phyloP scores from a whole-genome alignment of 2,888 invertebrate species.

The Andrena praecox region DNA sequence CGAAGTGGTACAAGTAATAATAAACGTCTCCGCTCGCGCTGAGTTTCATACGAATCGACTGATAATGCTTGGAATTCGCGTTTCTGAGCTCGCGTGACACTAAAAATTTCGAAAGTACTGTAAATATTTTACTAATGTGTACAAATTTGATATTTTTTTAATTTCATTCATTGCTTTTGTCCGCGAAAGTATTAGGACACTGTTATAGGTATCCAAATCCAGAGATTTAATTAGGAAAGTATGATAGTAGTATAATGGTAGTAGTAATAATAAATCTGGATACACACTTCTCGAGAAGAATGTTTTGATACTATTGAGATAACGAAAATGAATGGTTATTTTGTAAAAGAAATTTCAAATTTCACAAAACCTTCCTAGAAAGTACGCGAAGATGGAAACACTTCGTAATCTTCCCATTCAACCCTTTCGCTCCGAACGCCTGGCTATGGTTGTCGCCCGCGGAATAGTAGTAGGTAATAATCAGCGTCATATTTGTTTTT shows the following conservation, averaged over 20 bases:
- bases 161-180: conserved; percentile 26
- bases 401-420: conserved; percentile 45
- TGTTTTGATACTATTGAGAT: conserved; percentile 8
- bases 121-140: conserved; percentile 51
- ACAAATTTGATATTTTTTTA: conserved; percentile 41
- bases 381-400: conserved; percentile 1
- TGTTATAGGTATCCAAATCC: conserved; percentile 35
- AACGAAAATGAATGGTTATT: conserved; percentile 4
- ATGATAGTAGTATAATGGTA: background rate
- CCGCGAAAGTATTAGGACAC: conserved; percentile 48
- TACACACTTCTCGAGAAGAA: conserved; percentile 29
- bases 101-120: conserved; percentile 42
- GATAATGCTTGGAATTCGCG: conserved; percentile 55
- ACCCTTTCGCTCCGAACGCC: too few species aligned
- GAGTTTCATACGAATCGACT: conserved; percentile 44
- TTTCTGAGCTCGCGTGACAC: conserved; percentile 40
- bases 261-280: conserved; percentile 11
- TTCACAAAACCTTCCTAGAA: background rate
- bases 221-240: conserved; percentile 16
- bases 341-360: background rate
- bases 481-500: too few species aligned
- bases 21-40: conserved; percentile 25
- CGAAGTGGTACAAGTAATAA: conserved; percentile 47
- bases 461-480: too few species aligned
- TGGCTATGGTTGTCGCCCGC: too few species aligned